Evolutionary conservation across 2,797 vertebrate species (phyloP), one percentile per base, ranked within the genome.

Genomic region (Echiichthys vipera): DNA sequence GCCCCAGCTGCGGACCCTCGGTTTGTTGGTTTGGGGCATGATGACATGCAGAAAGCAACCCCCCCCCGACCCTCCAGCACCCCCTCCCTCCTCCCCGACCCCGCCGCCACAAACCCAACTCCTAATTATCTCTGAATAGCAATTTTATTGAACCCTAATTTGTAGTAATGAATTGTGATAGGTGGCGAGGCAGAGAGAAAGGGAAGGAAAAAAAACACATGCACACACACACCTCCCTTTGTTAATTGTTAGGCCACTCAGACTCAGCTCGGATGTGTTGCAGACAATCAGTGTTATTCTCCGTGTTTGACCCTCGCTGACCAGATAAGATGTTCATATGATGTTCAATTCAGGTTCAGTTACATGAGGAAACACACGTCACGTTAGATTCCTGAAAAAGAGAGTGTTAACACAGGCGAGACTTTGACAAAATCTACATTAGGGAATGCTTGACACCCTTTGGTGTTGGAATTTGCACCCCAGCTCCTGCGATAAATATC

Each of bases 61-160:
- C 75, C 85, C 37, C 46, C 18, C 57, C 78, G 66, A 78, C 87
- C 74, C 66, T 57, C 54, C 73, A 54, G 90, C 89, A 0, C 71
- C 1, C 64, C 83, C 77, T 78, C 2, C 86, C 80, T 78, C 80
- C 87, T 43, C 54, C 56, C 72, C 82, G 6, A n/a, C 89, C 64
- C 0, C 57, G 0, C 64, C 88, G 79, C 91, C 90, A 88, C 89
- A 93, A 94, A 93, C 92, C 91, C 91, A 88, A 85, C 92, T 88
- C 90, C 93, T 96, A 96, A 96, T 96, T 96, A 96, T 95, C 94
- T 95, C 93, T 95, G 95, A 97, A 95, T 96, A 95, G 92, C 92
- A 96, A 95, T 94, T 95, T 93, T 94, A 96, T 94, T 95, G 93
- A 95, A 95, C 91, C 91, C 95, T 96, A 95, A 96, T 96, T 96